These are phyloP conservation scores for Indri indri DNA, from an alignment of 2,113 vertebrate species.

Conservation along the genomic window DNA sequence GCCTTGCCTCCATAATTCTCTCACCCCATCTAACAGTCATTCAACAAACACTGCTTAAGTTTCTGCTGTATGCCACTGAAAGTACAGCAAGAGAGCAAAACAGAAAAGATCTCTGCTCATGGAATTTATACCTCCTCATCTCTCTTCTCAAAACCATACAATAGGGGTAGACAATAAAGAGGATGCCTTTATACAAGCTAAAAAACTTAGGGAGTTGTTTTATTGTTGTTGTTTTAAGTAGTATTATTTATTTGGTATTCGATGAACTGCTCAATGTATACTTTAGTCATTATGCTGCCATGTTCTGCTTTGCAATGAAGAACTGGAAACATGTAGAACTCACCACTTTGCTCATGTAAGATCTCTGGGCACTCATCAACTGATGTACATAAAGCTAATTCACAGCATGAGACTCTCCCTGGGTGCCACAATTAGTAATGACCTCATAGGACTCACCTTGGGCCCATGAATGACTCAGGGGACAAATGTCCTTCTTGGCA, in stretches of 20 bases:
- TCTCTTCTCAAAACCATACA: neutral
- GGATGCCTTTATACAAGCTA: neutral
- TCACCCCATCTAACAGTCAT: neutral
- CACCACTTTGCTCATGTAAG: neutral
- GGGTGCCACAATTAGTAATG: neutral
- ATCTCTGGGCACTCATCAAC: too few species aligned
- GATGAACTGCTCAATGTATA: neutral
- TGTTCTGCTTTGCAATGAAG: neutral
- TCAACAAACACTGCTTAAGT: neutral
- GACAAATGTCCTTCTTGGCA: neutral
- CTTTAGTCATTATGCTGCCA: neutral
- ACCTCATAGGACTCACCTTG: neutral
- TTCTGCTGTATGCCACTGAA: neutral
- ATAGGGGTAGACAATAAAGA: neutral
- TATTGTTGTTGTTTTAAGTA: neutral
- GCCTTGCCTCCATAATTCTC: neutral
- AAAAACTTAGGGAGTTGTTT: neutral
- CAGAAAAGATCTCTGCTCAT: neutral
- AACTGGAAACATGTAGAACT: neutral
- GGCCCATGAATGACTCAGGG: neutral
- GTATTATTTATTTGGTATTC: neutral
- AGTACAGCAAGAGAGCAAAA: neutral
- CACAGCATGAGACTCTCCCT: neutral
- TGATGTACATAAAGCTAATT: rapidly evolving
- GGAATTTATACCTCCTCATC: neutral